These are phyloP conservation scores for Argyrosomus regius DNA, from an alignment of 2,797 vertebrate genomes.

Conservation along the genomic window DNA sequence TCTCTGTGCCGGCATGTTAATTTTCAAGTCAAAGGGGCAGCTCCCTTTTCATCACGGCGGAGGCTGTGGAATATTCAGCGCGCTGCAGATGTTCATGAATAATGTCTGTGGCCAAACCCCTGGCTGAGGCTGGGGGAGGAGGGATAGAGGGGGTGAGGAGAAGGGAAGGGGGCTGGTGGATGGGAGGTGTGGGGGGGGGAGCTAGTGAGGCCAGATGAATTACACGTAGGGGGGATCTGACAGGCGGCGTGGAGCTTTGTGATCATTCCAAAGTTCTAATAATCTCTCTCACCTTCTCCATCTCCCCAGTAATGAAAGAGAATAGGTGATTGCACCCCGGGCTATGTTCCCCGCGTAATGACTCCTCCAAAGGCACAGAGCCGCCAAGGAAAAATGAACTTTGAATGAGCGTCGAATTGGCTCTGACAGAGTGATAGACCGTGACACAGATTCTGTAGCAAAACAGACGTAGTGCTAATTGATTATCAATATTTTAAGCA, in stretches of 20 bases:
- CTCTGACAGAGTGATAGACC: constrained; percentile 98
- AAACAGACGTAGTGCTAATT: constrained; percentile 99
- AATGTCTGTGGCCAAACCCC: constrained; percentile 97
- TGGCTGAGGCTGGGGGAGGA: constrained; percentile 77
- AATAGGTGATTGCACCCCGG: constrained; percentile 99
- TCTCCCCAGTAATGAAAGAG: constrained; percentile 99
- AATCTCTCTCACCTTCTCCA: constrained; percentile 99
- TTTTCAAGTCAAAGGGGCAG: constrained; percentile 93
- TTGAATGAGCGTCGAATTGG: constrained; percentile 96
- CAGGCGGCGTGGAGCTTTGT: constrained; percentile 99
- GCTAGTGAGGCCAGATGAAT: constrained; percentile 94
- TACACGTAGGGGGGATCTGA: constrained; percentile 99
- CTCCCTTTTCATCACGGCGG: constrained; percentile 89
- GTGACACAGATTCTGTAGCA: constrained; percentile 97
- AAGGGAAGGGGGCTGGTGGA: not conserved
- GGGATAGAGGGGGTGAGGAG: constrained; percentile 45
- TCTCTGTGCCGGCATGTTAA: constrained; percentile 91
- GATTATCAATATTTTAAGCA: constrained; percentile 99
- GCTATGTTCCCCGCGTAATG: constrained; percentile 90
- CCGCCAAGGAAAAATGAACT: constrained; percentile 93
- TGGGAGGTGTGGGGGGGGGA: constrained; percentile 15
- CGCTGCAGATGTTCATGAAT: constrained; percentile 99
- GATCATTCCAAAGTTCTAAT: constrained; percentile 99
- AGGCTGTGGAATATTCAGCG: constrained; percentile 91
- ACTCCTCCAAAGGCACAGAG: constrained; percentile 89